Conservation (phyloP, 2,113 vertebrate genomes). For the Vicugna pacos region DNA sequence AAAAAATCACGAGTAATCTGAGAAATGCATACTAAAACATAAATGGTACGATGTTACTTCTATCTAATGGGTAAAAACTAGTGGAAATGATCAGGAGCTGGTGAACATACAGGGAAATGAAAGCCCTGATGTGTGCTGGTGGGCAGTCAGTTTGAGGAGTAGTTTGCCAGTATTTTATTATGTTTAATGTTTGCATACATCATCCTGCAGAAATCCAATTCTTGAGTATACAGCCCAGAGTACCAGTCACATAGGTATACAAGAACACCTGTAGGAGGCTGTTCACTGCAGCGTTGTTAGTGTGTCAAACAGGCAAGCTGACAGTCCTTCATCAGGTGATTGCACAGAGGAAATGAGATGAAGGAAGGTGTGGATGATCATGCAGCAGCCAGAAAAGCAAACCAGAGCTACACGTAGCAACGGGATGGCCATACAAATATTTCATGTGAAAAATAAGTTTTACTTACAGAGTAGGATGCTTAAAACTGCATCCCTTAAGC, state of each 20-base stretch:
- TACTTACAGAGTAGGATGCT: too few relatives aligned
- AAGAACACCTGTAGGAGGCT: background rate
- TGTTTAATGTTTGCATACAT: background rate
- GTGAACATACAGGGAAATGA: background rate
- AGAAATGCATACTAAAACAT: background rate
- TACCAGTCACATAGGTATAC: accelerated
- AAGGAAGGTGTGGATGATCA: accelerated
- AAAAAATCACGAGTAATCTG: background rate
- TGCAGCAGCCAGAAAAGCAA: background rate
- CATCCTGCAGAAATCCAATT: background rate
- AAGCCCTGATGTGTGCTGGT: accelerated
- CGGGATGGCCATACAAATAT: background rate
- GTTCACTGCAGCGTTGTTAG: accelerated
- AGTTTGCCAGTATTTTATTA: background rate
- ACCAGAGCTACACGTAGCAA: accelerated
- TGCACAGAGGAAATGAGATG: background rate
- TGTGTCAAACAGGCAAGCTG: background rate
- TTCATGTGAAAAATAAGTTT: background rate
- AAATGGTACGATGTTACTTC: background rate
- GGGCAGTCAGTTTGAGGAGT: background rate
- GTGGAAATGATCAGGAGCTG: background rate
- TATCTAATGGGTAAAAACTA: background rate
- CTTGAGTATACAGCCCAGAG: background rate
- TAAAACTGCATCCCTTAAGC: accelerated
- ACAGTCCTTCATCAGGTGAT: accelerated